These are phyloP conservation scores for Gorsachius goisagi DNA, from an alignment of 2,113 vertebrate genomes.

Conservation along the genomic window DNA sequence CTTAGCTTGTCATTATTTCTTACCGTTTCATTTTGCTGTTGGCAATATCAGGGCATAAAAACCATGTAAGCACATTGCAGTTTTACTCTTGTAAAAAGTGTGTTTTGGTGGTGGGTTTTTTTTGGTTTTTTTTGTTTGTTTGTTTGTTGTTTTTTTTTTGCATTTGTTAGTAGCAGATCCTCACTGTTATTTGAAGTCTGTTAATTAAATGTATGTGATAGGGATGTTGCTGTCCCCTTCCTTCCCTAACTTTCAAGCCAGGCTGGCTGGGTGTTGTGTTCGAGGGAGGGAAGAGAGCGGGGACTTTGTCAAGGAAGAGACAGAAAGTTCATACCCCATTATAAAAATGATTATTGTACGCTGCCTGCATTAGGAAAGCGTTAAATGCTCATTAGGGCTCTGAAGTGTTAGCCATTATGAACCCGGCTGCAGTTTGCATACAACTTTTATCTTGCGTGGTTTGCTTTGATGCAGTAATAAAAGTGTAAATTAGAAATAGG, in stretches of 20 bases:
- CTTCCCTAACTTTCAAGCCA: neutral
- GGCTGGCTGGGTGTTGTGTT: neutral
- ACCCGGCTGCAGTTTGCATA: neutral
- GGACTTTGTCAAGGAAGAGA: neutral
- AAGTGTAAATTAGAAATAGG: neutral
- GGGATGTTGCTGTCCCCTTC: neutral
- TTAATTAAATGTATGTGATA: neutral
- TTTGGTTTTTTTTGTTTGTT: neutral
- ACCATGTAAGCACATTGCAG: neutral
- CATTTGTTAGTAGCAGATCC: neutral
- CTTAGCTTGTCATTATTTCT: neutral
- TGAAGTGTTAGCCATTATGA: conserved; percentile 61
- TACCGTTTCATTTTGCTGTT: neutral
- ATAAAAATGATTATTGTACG: conserved; percentile 35
- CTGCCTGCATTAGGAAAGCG: conserved; percentile 41
- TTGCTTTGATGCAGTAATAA: neutral
- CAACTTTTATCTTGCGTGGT: neutral
- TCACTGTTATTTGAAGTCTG: neutral
- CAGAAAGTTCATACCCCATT: neutral
- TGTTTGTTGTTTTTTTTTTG: no score
- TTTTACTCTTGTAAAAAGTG: neutral
- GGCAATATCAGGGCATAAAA: neutral
- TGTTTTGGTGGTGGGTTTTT: no score
- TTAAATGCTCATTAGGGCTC: conserved; percentile 62
- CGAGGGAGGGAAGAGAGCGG: neutral